Base-by-base conservation (phyloP, 1,140 invertebrate genomes). In the Brachionus rubens region DNA sequence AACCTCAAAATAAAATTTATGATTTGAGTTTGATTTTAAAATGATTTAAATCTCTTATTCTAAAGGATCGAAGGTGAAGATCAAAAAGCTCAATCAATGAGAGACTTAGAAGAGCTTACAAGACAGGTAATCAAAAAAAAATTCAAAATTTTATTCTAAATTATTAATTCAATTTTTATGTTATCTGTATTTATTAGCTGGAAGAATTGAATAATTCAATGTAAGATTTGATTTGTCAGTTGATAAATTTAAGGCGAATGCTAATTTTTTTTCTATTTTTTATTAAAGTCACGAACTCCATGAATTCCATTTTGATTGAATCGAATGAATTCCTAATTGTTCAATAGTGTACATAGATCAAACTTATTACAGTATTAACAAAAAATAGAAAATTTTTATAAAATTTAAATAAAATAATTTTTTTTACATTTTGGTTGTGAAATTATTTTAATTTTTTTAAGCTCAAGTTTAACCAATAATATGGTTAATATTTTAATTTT, bases 141-240 rank as follows among this genome's bases (percentile, higher is more conserved):
- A 19, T 19, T 26, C 48, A 5, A n/a, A n/a, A n/a, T 26, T 50
- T 19, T 19, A 50, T 50, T 26, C 5, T 12, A 54, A 54, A 30
- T 12, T 28, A 26, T 30, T 59, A 2, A 33, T 33, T 36, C 16
- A 43, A n/a, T 41, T 30, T 47, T 47, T 46, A 30, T 46, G 21
- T 33, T 21, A 33, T 50, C 5, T 40, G 7, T 14, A 33, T 24
- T 50, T 26, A 5, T 7, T 28, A 70, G 65, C 46, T 72, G n/a
- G 68, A 72, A 19, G 68, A 72, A 24, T 33, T 72, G 10, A 72
- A 72, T 40, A 72, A 41, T 41, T 72, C 68, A 30, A 72, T 72
- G 68, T 72, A 72, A 72, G 7, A 28, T 48, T 65, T 56, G 9
- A 6, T n/a, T 43, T 14, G 19, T 46, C 14, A 65, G 12, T 21